Evolutionary conservation across 2,113 vertebrate genomes (phyloP), one percentile per base, ranked within the genome.

Genomic region (Aleadryas rufinucha): DNA sequence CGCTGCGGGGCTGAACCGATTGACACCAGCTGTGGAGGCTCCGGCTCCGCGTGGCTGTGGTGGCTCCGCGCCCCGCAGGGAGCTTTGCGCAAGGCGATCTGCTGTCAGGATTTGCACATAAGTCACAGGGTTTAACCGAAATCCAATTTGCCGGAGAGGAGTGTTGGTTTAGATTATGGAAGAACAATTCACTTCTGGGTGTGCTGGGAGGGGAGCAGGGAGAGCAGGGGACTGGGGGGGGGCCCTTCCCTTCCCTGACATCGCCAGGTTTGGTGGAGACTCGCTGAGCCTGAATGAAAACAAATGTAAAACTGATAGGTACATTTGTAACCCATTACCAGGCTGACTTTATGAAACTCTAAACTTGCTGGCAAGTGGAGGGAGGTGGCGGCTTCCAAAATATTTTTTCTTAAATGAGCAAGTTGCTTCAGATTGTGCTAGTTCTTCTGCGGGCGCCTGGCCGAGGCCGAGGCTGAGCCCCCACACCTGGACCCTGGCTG

Each of bases 321-420:
- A 95, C 97, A 97, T 97, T 97, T 97, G 97, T 96, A 97, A 97
- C 71, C 89, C 84, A 97, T 97, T 96, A 97, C 94, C 87, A 35
- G 92, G 70, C 52, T 6, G 76, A 81, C 95, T 97, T 92, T 92
- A 92, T 95, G 96, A 97, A 97, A 97, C 91, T 85, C 89, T 92
- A 95, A 94, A 95, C 94, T 79, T 10, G 59, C 87, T 94, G 96
- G 96, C 56, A 30, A 54, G 77, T 19, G 42, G 76, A 90, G 33
- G 52, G 92, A 95, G 88, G 74, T 47, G 88, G 85, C 5, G 12
- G 78, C 92, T 95, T 95, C 91, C 95, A 96, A 96, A 95, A 70
- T 80, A 71, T 80, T 93, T 94, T 84, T 68, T 84, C 82, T 71
- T 56, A 82, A 92, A 93, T 65, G 72, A 92, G 82, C 94, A 95